Conservation (phyloP, 2,113 vertebrate species). For the Lampris incognitus region DNA sequence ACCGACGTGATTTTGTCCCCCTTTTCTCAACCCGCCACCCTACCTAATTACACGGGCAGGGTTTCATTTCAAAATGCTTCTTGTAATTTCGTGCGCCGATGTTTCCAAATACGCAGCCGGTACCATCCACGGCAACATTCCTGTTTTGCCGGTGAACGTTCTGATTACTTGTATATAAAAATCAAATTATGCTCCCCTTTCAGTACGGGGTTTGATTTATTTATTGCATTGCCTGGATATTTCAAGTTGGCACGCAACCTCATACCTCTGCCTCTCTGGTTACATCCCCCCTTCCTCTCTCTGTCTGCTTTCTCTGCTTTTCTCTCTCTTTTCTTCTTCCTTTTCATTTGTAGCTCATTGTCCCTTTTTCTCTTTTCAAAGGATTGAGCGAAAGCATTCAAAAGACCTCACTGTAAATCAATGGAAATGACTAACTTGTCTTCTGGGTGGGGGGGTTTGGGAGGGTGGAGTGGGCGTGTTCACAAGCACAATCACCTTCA, state of each 20-base stretch:
- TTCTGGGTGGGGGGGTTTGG: background rate
- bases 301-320: constrained; percentile 11
- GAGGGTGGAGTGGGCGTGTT: background rate
- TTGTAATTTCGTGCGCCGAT: background rate
- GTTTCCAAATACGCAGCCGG: constrained; percentile 2
- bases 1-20: background rate
- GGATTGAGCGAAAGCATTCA: constrained; percentile 8
- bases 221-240: background rate
- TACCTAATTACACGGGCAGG: background rate
- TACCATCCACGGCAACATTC: background rate
- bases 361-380: background rate
- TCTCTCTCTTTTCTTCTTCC: background rate
- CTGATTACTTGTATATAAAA: background rate
- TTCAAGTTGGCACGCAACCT: background rate
- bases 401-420: background rate
- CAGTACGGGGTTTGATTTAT: no score
- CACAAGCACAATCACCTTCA: constrained; percentile 55
- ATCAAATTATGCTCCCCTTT: no score
- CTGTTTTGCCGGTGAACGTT: background rate
- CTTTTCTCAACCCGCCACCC: background rate
- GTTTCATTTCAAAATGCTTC: background rate
- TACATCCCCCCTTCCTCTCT: background rate
- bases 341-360: background rate
- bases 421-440: constrained; percentile 2
- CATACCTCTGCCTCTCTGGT: background rate